A percentile compares a stretch with the other conserved stretches of the same genome.
Conservation (phyloP, 2,888 invertebrate genomes). For the Cryptocephalus primarius region DNA sequence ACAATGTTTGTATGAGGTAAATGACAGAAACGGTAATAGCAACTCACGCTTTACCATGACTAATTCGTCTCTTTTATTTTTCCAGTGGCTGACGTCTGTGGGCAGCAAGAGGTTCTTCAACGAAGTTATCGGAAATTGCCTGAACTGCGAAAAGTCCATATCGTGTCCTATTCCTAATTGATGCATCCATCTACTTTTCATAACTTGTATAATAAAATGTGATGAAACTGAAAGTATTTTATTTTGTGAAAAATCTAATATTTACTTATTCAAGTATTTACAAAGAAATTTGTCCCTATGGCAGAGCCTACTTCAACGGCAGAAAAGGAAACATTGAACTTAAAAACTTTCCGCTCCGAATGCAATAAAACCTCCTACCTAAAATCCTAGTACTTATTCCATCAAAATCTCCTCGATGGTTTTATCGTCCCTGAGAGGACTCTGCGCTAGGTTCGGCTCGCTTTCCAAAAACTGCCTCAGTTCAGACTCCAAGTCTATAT, state of each 20-base stretch:
- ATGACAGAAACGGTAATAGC: neutral
- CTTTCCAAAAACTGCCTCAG: constrained; percentile 61
- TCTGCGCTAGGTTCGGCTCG: constrained; percentile 47
- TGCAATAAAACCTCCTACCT: too few relatives aligned
- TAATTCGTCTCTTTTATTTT: constrained; percentile 6
- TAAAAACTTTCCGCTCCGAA: neutral
- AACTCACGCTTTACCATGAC: too few relatives aligned
- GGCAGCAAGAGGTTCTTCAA: constrained; percentile 25
- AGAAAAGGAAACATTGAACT: too few relatives aligned
- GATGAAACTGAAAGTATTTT: neutral
- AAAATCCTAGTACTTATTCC: constrained; percentile 14
- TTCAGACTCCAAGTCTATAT: constrained; percentile 52
- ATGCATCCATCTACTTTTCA: neutral
- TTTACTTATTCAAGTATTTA: too few relatives aligned
- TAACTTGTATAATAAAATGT: neutral
- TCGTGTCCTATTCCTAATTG: constrained; percentile 14
- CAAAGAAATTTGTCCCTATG: too few relatives aligned
- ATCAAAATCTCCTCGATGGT: constrained; percentile 40
- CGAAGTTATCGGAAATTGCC: constrained; percentile 29
- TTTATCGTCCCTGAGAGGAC: constrained; percentile 34
- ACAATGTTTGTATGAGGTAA: constrained; percentile 36
- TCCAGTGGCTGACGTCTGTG: constrained; percentile 30
- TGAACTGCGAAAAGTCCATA: constrained; percentile 31
- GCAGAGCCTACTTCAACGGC: too few relatives aligned
- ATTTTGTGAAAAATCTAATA: neutral